Percentiles rank a stretch among this genome's conserved stretches.
phyloP scores from a whole-genome alignment of 1,140 invertebrate genomes.

The Temnothorax curvispinosus region DNA sequence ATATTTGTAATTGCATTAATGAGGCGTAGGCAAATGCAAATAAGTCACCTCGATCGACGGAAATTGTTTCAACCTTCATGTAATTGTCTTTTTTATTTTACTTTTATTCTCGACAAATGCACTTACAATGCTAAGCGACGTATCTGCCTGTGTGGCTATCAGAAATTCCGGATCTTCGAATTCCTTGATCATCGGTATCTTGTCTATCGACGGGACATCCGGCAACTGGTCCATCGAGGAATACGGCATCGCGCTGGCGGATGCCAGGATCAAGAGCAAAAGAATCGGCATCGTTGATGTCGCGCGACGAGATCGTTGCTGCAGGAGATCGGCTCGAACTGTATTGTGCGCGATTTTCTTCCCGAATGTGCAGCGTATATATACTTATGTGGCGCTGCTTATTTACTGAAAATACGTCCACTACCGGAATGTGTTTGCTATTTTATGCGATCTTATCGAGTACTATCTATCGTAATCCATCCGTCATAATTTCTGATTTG shows the following conservation, averaged over 20 bases:
- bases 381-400: background rate
- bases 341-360: background rate
- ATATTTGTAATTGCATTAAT: background rate
- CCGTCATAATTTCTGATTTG: too few relatives aligned
- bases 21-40: background rate
- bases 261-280: background rate
- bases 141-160: background rate
- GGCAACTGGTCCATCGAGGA: background rate
- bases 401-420: background rate
- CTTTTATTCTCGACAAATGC: background rate
- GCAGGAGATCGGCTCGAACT: background rate
- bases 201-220: background rate
- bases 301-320: background rate
- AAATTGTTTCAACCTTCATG: background rate
- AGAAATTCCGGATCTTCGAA: background rate
- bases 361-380: background rate
- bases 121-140: conserved; percentile 4
- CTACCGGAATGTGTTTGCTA: background rate
- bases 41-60: background rate
- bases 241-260: background rate
- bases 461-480: background rate
- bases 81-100: background rate
- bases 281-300: background rate
- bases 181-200: background rate
- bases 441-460: conserved; percentile 19